Base-by-base conservation (phyloP, 1,140 invertebrate genomes). In the Lucilia sericata region DNA sequence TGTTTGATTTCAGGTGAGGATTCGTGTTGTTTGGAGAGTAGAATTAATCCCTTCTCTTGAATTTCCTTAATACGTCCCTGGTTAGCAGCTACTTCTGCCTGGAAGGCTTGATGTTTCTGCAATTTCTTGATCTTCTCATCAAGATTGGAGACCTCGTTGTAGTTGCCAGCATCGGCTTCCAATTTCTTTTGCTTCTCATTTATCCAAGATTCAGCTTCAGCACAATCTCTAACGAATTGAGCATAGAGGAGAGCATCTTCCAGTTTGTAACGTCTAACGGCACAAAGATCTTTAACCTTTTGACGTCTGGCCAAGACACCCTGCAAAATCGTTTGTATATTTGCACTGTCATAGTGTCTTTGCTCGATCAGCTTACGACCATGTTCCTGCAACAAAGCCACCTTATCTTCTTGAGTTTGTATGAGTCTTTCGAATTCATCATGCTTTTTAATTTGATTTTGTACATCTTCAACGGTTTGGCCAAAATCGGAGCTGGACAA, bases 91-190 rank as follows among this genome's bases (percentile, higher is more conserved):
- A 99, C 92, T 91, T 99, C 98, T 0, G 98, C 97, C 90, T 99
- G 96, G 92, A 99, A 99, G 0, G 98, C 97, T 92, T 99, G 98
- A 91, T 99, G 98, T 90, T 99, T 99, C 91, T 99, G 97, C n/a
- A 99, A 92, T 88, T 98, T 97, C 92, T 98, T 98, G 88, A 99
- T 96, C 90, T 97, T 97, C 83, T 97, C 96, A 87, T 97, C 96
- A 5, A 97, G 91, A 89, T 93, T 95, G 13, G 93, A 95, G 7
- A 95, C 95, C 89, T 96, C 95, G 0, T 94, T 94, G 86, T 93
- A 92, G 85, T 94, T 87, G 88, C 93, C 92, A 17, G 92, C 92
- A 89, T 97, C 96, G 0, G 95, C 94, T 86, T 96, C 94, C 5
- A 98, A 91, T 89, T 97, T 96, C 90, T 97, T 98, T 85, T 96